Evolutionary conservation across 2,888 invertebrate species (phyloP).

Genomic region (Netelia melanura): DNA sequence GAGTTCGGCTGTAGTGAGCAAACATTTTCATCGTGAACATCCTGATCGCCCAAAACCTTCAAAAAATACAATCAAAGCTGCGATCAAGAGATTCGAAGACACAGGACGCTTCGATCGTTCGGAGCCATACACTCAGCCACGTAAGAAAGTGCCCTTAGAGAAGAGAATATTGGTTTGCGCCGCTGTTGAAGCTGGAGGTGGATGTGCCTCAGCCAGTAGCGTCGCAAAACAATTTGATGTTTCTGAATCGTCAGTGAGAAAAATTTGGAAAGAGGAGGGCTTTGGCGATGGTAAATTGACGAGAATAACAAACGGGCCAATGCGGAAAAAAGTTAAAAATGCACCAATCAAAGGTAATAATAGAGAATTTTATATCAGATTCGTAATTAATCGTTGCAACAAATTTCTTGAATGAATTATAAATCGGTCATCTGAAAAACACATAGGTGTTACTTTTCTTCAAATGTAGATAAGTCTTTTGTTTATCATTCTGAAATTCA

Average conservation of each 20-base stretch:
- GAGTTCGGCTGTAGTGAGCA: constrained; percentile 62
- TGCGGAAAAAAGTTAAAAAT: constrained; percentile 55
- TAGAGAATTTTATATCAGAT: background rate
- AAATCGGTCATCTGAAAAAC: background rate
- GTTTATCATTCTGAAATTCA: background rate
- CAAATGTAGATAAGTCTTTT: background rate
- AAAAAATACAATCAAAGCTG: constrained; percentile 64
- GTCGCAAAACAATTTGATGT: constrained; percentile 61
- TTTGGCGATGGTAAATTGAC: constrained; percentile 60
- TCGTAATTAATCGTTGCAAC: background rate
- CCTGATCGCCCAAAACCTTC: constrained; percentile 64
- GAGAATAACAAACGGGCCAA: constrained; percentile 56
- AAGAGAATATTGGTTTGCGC: constrained; percentile 64
- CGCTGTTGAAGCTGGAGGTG: constrained; percentile 61
- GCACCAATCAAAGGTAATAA: constrained; percentile 46
- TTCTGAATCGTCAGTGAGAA: constrained; percentile 65
- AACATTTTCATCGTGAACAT: constrained; percentile 63
- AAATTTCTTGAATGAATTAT: background rate
- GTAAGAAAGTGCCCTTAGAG: constrained; percentile 58
- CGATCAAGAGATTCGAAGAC: constrained; percentile 64
- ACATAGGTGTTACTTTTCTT: background rate
- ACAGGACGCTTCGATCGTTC: constrained; percentile 65
- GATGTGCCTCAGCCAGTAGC: constrained; percentile 61
- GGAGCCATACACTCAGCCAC: constrained; percentile 60
- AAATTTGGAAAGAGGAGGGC: constrained; percentile 66